Evolutionary conservation across 1,140 invertebrate species (phyloP), one percentile per base, ranked within the genome.

Genomic region (Calliphora vicina): DNA sequence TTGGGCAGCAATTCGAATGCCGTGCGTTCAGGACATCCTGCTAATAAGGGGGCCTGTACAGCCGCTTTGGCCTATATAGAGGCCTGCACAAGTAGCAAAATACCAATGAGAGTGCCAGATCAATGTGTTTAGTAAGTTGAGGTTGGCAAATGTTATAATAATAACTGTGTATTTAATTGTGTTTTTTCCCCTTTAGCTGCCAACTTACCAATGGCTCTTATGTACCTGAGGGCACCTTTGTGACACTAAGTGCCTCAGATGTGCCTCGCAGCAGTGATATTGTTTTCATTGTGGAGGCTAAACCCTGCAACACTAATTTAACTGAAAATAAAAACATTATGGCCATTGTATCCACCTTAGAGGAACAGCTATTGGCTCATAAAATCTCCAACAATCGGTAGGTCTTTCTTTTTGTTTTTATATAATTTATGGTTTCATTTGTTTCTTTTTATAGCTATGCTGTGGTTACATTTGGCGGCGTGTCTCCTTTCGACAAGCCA

Each of bases 221-320:
- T 61, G 92, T 97, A 12, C 92, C 93, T 6, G 96, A 97, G 90
- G 95, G 96, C 2, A 93, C 94, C 13, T 94, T 96, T 85, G 89
- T 93, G 12, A 90, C 92, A 71, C 86, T 96, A 3, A 90, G 91
- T 50, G 91, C 88, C 2, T 86, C 91, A 1, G 86, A 91, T 26
- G 90, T 94, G 4, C 94, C 94, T 0, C 91, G 91, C 50, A 95
- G 95, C 1, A 93, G 95, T 15, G 97, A 99, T 88, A 91, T 98
- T 0, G 95, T 98, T 35, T 96, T 98, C 87, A 94, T 98, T 71
- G 93, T 98, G 0, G 97, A 98, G 89, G 96, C 96, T 4, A 96
- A 96, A 86, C 89, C 91, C 2, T 98, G 97, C 87, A 97, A 97
- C 91, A 91, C 91, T 57, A 93, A 95, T 84, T 89, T 95, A 1